These are phyloP conservation scores for Oncorhynchus keta DNA, from an alignment of 2,113 vertebrate genomes.

Conservation along the genomic window DNA sequence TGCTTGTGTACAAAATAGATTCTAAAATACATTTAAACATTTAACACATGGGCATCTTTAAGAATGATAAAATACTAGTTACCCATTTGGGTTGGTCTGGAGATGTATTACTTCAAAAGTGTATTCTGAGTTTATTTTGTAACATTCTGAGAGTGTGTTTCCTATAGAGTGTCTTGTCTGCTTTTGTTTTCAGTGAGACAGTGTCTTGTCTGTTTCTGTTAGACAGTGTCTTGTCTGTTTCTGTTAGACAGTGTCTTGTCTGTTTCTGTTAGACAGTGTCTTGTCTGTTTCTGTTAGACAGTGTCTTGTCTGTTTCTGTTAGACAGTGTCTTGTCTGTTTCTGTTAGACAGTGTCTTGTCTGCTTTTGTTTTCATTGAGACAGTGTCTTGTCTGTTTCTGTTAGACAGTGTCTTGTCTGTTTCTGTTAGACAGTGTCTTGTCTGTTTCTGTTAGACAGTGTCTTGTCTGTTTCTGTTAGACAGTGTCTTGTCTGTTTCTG, in stretches of 20 bases:
- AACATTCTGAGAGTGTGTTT: no score
- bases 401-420: slow-evolving; percentile 71
- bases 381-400: slow-evolving; percentile 71
- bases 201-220: slow-evolving; percentile 48
- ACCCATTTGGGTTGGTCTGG: background rate
- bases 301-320: slow-evolving; percentile 69
- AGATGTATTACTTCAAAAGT: background rate
- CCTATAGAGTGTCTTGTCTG: slow-evolving; percentile 14
- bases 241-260: slow-evolving; percentile 71
- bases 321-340: slow-evolving; percentile 71
- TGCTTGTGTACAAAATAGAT: background rate
- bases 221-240: slow-evolving; percentile 71
- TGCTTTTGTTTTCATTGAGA: no score
- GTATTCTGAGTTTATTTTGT: no score
- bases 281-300: slow-evolving; percentile 72
- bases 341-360: slow-evolving; percentile 70
- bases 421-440: slow-evolving; percentile 71
- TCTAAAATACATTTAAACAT: slow-evolving; percentile 24
- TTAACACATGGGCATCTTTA: slow-evolving; percentile 16
- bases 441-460: slow-evolving; percentile 69
- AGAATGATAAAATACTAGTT: background rate
- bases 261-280: slow-evolving; percentile 70
- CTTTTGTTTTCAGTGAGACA: slow-evolving; percentile 14
- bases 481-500: slow-evolving; percentile 71
- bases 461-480: slow-evolving; percentile 72